Evolutionary conservation across 2,797 vertebrate genomes (phyloP).

Genomic region (Aldrovandia affinis): DNA sequence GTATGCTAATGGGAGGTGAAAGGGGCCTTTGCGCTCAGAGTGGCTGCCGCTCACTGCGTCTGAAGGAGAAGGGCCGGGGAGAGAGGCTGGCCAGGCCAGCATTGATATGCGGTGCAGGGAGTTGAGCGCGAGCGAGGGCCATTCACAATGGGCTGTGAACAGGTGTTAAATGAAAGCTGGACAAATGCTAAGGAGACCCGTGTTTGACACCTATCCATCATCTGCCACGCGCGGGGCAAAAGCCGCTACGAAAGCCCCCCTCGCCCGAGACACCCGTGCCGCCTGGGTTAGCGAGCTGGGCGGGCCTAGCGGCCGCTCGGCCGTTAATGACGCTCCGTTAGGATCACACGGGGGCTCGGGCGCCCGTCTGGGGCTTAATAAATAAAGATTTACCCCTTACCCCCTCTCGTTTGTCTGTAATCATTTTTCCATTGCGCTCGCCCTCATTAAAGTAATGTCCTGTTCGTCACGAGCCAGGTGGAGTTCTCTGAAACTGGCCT

Average conservation of each 20-base stretch:
- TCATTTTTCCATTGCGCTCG: neutral
- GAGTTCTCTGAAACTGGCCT: neutral
- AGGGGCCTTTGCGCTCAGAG: neutral
- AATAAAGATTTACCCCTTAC: conserved; percentile 30
- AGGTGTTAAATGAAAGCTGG: conserved; percentile 72
- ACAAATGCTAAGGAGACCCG: conserved; percentile 62
- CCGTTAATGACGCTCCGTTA: conserved; percentile 35
- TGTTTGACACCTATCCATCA: conserved; percentile 68
- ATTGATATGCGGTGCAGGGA: conserved; percentile 19
- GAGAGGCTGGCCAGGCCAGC: neutral
- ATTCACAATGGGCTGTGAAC: conserved; percentile 55
- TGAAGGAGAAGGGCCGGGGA: neutral
- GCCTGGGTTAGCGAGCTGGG: conserved; percentile 31
- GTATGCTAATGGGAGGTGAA: neutral
- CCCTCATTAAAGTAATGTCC: conserved; percentile 11
- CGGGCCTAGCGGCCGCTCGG: neutral
- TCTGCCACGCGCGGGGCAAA: conserved; percentile 31
- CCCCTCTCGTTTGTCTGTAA: neutral
- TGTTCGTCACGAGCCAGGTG: neutral
- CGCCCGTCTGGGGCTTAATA: neutral
- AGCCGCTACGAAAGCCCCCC: conserved; percentile 31
- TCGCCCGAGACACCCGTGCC: conserved; percentile 28
- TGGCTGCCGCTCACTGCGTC: neutral
- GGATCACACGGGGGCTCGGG: conserved; percentile 10
- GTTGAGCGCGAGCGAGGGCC: conserved; percentile 26